These are phyloP conservation scores for Melanophora roralis DNA, from an alignment of 2,888 invertebrate species.

Conservation along the genomic window DNA sequence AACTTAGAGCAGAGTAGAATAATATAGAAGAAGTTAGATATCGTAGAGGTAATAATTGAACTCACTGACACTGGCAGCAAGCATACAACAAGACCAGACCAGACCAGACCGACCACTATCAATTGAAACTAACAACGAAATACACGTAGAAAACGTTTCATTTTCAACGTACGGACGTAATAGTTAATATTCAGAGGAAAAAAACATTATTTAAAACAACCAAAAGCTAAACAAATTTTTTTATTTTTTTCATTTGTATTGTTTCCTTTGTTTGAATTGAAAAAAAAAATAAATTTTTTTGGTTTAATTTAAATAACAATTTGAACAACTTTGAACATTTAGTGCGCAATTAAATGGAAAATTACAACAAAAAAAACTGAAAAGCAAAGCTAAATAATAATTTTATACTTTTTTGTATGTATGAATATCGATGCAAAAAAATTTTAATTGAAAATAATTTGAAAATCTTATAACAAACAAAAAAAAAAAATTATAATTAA, in stretches of 20 bases:
- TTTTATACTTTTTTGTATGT: too few relatives aligned
- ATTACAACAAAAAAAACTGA: slow-evolving; percentile 13
- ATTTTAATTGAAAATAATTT: slow-evolving; percentile 45
- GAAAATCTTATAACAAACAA: slow-evolving; percentile 34
- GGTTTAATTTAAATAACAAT: slow-evolving; percentile 25
- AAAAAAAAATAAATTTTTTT: slow-evolving; percentile 39
- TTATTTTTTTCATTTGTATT: slow-evolving; percentile 45
- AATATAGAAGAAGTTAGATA: background rate
- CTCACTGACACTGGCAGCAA: slow-evolving; percentile 49
- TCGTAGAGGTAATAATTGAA: background rate
- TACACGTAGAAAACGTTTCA: slow-evolving; percentile 57
- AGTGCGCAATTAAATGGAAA: slow-evolving; percentile 57
- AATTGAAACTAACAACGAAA: slow-evolving; percentile 58
- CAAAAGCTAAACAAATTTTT: slow-evolving; percentile 33
- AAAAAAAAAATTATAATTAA: slow-evolving; percentile 51
- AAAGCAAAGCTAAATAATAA: slow-evolving; percentile 38
- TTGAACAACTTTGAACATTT: slow-evolving; percentile 31
- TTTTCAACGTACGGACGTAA: slow-evolving; percentile 59
- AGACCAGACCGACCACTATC: slow-evolving; percentile 49
- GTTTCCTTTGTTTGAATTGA: slow-evolving; percentile 51
- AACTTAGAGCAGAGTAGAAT: slow-evolving; percentile 11
- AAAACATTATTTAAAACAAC: background rate
- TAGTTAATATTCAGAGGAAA: slow-evolving; percentile 32
- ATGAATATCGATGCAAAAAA: slow-evolving; percentile 29
- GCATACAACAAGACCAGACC: slow-evolving; percentile 35